Evolutionary conservation across 2,888 invertebrate genomes (phyloP), one percentile per base, ranked within the genome.

Genomic region (Anthophora plumipes): DNA sequence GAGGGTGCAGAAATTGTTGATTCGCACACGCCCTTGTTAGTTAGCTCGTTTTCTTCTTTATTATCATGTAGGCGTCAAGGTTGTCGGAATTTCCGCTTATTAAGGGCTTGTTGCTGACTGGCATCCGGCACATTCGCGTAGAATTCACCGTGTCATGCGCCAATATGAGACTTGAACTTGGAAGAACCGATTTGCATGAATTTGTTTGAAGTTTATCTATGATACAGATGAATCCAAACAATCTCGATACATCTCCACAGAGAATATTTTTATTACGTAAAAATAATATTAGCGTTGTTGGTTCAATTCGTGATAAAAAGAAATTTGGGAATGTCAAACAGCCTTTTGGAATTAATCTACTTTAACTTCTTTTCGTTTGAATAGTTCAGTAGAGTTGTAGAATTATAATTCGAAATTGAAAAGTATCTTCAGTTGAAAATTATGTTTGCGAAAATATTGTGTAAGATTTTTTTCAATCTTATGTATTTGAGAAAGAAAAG

Each of bases 21-120:
- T 72, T 39, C 64, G 68, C 55, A 20, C n/a, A 57, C 72, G 60
- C 64, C 69, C 80, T 74, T 71, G 78, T 82, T 83, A 80, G 66
- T 77, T 59, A 64, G 70, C 66, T 72, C 59, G 46, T 80, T 78
- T 77, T 59, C 74, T 59, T 80, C 70, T 71, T 75, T 73, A 69
- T 77, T 79, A 81, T 66, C 59, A 66, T 60, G 70, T 57, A 77
- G 82, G 80, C 82, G 83, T 77, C 74, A 80, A 83, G 86, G 82
- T 73, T 82, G 76, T 77, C 76, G 82, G 83, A 76, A 80, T 82
- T 87, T 86, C 83, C 86, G 86, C 80, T 86, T 88, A 85, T 86
- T 86, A 86, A 88, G 76, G 71, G 83, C 61, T 67, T 67, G 39
- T 37, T 46, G 74, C 66, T 52, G n/a, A n/a, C n/a, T n/a, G 83